Conservation (phyloP, 2,797 vertebrate genomes). For the Falco rusticolus region DNA sequence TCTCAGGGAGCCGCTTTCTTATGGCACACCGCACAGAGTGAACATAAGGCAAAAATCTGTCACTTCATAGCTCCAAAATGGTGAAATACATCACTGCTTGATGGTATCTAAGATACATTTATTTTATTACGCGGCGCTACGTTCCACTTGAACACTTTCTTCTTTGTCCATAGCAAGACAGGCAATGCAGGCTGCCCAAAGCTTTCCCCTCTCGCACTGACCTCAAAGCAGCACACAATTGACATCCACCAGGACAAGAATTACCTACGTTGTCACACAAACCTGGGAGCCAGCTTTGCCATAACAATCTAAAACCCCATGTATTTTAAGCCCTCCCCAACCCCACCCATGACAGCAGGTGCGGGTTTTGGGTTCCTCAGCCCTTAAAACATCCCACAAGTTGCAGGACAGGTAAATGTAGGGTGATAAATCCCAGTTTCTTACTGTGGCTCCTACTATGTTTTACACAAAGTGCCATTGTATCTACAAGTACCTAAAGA, state of each 20-base stretch:
- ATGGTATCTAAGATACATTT: not conserved
- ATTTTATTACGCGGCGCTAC: not conserved
- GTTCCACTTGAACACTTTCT: not conserved
- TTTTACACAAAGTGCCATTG: not conserved
- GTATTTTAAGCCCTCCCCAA: not conserved
- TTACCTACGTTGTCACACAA: rapidly evolving
- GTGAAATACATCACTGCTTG: not conserved
- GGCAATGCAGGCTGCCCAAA: not conserved
- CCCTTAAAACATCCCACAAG: not conserved
- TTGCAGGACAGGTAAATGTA: not conserved
- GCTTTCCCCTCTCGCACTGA: not conserved
- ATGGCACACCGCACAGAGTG: not conserved
- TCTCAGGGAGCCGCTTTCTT: not conserved
- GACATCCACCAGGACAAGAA: not conserved
- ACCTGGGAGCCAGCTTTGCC: not conserved
- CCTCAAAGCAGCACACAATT: not conserved
- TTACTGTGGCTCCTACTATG: not conserved
- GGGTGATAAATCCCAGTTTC: not conserved
- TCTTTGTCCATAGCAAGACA: not conserved
- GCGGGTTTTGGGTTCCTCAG: not conserved
- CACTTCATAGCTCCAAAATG: not conserved
- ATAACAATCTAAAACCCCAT: not conserved
- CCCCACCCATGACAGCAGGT: not conserved
- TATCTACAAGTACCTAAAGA: not conserved
- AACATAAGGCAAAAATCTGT: not conserved